Evolutionary conservation across 2,797 vertebrate species (phyloP), one percentile per base, ranked within the genome.

Genomic region (Artibeus lituratus): DNA sequence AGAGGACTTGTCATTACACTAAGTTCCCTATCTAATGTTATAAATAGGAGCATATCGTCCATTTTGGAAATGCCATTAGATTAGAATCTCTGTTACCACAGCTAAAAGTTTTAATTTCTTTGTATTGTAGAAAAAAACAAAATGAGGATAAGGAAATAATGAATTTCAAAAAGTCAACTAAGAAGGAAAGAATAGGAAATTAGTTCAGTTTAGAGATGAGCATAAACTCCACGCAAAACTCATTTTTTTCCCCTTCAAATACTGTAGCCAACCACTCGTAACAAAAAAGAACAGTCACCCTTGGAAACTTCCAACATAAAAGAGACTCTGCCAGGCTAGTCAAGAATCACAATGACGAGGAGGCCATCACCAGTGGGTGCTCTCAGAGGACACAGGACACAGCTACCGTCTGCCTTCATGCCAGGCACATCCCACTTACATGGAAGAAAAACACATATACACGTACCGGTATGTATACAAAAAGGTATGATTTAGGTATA

Each of bases 81-180:
- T 65, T 90, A 87, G 55, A 35, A 87, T 67, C 15, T 90, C 51
- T 73, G 29, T 57, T 42, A 65, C 42, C 29, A 73, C 2, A 69
- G 57, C 39, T 55, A 37, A n/a, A 93, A 62, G 8, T 65, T 93
- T 84, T 62, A 29, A 53, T 86, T 70, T 39, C 18, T 67, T 82
- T 59, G 53, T 81, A 81, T 70, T 98, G 99, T 99, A 98, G 78
- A 67, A 32, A 9, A 82, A 86, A 95, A 89, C 92, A 96, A 95
- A 94, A 39, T 74, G 22, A 80, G 26, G 0, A 92, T 12, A 83
- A 76, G 96, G 57, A 96, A 78, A 77, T 95, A 77, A 95, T 29
- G 21, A 82, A 65, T 19, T 85, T 93, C 84, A 88, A 57, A 88
- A 95, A 91, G 51, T 87, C 35, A 97, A 14, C 88, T 37, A 86